Percentiles rank a stretch among this genome's conserved stretches.
These are phyloP conservation scores for Crossaster papposus DNA, from an alignment of 53 echinoderm and acorn worm species.

Conservation along the genomic window DNA sequence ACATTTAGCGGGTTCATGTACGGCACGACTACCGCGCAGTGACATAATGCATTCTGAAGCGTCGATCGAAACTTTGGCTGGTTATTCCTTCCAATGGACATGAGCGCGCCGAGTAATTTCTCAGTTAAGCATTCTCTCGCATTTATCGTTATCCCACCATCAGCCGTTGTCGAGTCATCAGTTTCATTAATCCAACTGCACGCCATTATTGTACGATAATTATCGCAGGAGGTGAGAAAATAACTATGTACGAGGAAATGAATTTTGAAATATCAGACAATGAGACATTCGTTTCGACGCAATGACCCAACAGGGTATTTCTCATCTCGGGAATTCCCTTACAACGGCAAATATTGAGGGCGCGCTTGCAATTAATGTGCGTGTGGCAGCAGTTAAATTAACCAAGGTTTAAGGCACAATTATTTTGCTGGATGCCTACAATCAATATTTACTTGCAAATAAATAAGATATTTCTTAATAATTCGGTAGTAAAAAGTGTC, in stretches of 20 bases:
- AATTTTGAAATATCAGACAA: neutral
- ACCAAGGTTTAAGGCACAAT: too few species aligned
- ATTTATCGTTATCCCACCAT: neutral
- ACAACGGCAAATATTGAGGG: too few species aligned
- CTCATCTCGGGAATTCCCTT: conserved; percentile 20
- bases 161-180: neutral
- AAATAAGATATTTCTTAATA: too few species aligned
- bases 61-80: conserved; percentile 11
- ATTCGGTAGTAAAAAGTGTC: too few species aligned
- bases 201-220: neutral
- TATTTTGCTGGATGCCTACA: too few species aligned
- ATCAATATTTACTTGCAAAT: too few species aligned
- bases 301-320: neutral
- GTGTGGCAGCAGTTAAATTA: too few species aligned
- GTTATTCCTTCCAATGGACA: neutral
- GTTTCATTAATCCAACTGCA: neutral
- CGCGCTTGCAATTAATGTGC: too few species aligned
- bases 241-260: neutral
- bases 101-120: neutral
- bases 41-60: conserved; percentile 19
- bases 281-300: neutral
- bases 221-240: neutral
- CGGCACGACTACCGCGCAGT: conserved; percentile 25
- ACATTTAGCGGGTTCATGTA: conserved; percentile 34
- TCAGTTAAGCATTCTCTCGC: conserved; percentile 1